Percentiles rank a stretch among this genome's conserved stretches.
These are phyloP conservation scores for Scrobipalpa costella DNA, from an alignment of 2,888 invertebrate genomes.

Conservation along the genomic window DNA sequence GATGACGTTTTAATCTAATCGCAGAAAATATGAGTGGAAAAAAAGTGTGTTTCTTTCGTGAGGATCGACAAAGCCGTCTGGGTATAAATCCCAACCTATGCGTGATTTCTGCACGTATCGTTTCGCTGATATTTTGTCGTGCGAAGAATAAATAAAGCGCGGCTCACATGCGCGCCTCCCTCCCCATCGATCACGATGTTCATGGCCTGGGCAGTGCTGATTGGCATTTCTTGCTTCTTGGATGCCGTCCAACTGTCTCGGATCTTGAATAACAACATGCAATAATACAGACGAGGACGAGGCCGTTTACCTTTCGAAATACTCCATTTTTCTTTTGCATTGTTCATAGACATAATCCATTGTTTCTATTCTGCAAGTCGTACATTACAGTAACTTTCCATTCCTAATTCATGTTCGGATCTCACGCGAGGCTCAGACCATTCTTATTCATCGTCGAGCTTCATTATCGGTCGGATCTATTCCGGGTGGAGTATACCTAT, in stretches of 20 bases:
- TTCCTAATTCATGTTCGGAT: conserved; percentile 49
- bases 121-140: conserved; percentile 28
- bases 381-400: conserved; percentile 45
- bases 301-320: conserved; percentile 16
- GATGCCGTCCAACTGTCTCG: conserved; percentile 13
- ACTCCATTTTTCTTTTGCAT: background rate
- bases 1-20: conserved; percentile 54
- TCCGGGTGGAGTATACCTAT: conserved; percentile 54
- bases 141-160: conserved; percentile 30
- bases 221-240: conserved; percentile 21
- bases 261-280: conserved; percentile 23
- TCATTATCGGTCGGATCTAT: conserved; percentile 68
- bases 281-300: conserved; percentile 13
- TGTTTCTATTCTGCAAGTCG: background rate
- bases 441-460: conserved; percentile 59
- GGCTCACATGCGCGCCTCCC: conserved; percentile 17
- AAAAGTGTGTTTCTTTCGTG: conserved; percentile 33
- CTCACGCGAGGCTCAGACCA: conserved; percentile 54
- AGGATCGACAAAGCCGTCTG: background rate
- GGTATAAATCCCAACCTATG: background rate
- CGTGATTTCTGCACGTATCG: conserved; percentile 30
- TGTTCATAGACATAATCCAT: background rate
- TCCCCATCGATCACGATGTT: conserved; percentile 29
- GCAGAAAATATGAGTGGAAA: conserved; percentile 36
- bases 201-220: conserved; percentile 25